These are phyloP conservation scores for Theristicus caerulescens DNA, from an alignment of 2,113 vertebrate genomes.

Conservation along the genomic window DNA sequence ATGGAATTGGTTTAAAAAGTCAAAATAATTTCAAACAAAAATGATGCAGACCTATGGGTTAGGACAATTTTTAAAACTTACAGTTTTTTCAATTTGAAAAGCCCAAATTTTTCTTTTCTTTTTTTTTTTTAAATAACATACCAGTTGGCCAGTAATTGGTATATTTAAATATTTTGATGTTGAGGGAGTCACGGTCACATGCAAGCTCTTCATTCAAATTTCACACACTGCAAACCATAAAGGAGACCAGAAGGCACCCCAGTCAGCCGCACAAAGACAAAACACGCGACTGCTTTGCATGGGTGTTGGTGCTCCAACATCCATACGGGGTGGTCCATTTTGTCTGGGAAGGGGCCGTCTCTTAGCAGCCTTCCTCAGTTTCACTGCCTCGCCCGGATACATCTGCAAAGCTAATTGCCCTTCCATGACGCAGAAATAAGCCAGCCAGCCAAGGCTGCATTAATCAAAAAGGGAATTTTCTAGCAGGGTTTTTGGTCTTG, in stretches of 20 bases:
- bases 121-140: background rate
- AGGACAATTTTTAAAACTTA: background rate
- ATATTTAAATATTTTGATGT: background rate
- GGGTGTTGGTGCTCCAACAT: background rate
- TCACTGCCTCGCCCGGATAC: background rate
- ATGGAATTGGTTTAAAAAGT: background rate
- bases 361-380: background rate
- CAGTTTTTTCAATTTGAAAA: background rate
- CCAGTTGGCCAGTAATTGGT: too few relatives aligned
- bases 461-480: background rate
- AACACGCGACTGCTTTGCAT: rapidly evolving
- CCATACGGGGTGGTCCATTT: background rate
- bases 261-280: background rate
- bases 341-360: background rate
- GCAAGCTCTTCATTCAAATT: background rate
- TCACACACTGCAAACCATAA: background rate
- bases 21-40: background rate
- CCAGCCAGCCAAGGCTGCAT: background rate
- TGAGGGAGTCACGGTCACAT: background rate
- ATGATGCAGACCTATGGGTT: background rate
- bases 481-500: background rate
- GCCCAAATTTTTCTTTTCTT: background rate
- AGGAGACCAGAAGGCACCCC: background rate
- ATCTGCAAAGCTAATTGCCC: background rate
- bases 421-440: background rate